Evolutionary conservation across 2,888 invertebrate species (phyloP).

Genomic region (Sphecodes monilicornis): DNA sequence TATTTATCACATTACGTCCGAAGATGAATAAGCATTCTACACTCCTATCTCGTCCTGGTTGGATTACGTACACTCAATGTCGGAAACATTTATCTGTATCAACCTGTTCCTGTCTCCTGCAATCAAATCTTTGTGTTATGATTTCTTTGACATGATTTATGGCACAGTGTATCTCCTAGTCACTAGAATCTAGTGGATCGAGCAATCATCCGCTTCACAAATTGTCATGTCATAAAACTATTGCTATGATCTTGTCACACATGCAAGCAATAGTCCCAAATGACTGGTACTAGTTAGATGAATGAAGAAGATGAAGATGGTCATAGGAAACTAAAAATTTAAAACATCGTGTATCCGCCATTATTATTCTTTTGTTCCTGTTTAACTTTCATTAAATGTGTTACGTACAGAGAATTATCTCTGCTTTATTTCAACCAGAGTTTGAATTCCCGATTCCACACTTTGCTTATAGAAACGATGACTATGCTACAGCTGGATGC

Average conservation of each 20-base stretch:
- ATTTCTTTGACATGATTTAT: background rate
- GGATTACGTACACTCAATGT: background rate
- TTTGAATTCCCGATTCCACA: too few species aligned
- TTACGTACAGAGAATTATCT: too few species aligned
- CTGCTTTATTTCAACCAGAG: too few species aligned
- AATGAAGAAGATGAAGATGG: too few species aligned
- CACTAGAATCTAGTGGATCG: background rate
- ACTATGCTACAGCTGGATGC: too few species aligned
- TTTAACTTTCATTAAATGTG: too few species aligned
- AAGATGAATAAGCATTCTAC: slow-evolving; percentile 1
- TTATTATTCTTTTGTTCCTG: too few species aligned
- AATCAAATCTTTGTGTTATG: background rate
- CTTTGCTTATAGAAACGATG: too few species aligned
- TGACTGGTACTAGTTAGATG: background rate
- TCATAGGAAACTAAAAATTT: too few species aligned
- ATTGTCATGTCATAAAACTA: background rate
- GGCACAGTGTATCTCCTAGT: background rate
- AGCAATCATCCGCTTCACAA: background rate
- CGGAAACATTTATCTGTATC: slow-evolving; percentile 1
- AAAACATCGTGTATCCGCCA: too few species aligned
- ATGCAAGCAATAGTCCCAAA: background rate
- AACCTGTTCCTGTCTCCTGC: slow-evolving; percentile 1
- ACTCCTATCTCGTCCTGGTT: background rate
- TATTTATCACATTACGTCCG: background rate
- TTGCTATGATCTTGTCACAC: background rate